Base-by-base conservation (phyloP, 2,888 invertebrate genomes). In the Rapana venosa region DNA sequence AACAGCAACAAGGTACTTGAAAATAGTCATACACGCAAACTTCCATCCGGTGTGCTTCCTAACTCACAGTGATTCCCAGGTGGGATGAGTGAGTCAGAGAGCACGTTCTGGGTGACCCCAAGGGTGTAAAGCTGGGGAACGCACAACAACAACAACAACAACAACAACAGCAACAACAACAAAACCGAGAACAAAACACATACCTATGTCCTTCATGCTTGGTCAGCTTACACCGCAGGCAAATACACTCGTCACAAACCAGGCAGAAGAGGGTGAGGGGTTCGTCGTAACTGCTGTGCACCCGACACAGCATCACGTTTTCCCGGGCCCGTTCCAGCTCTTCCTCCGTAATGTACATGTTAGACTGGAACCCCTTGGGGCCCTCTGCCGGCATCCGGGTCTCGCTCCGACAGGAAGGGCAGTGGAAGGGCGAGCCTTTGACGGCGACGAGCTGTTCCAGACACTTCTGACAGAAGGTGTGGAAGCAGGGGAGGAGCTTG, bases 221-320 rank as follows among this genome's bases (percentile, higher is more conserved):
- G 17, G 88, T 86, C 32, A 89, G 32, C 66, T 86, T 89, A 32
- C 89, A 86, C 35, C 70, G 36, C 20, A 89, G 36, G 22, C 89
- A 86, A 20, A 89, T 84, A 36, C 56, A 35, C n/a, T 86, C 13
- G n/a, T 84, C 86, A 20, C 86, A 84, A 0, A 6, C 47, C 26
- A 56, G 22, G 56, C 84, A 89, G 15, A 74, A 30, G n/a, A 74
- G 74, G 0, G 56, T 56, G 1, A 74, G 17, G 35, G 85, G 56
- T n/a, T 74, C 61, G 22, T 86, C 86, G 30, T 84, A 58, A 11
- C 20, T 32, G 26, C 58, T 11, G 77, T 84, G 89, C 26, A 58
- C 56, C 13, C 56, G 58, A 32, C 84, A 89, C n/a, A 84, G 30
- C 11, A 1, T 15, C 87, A 87, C 30, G 15, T 13, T 35, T 5